A percentile compares a stretch with the other conserved stretches of the same genome.
Evolutionary conservation across 2,113 vertebrate genomes (phyloP).

Genomic region (Gracilinanus agilis): DNA sequence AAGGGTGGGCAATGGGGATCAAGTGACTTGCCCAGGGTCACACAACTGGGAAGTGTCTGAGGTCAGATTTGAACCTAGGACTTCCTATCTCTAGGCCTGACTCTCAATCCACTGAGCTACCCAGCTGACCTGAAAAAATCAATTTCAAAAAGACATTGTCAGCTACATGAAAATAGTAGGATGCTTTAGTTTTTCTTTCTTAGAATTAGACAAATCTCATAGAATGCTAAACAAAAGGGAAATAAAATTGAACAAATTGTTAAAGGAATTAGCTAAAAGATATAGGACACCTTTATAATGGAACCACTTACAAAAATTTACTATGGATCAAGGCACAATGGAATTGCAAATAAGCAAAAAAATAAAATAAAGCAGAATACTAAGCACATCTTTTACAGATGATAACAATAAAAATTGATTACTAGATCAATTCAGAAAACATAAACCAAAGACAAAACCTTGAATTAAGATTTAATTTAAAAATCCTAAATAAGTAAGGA

Average conservation of each 20-base stretch:
- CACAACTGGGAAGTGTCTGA: no score
- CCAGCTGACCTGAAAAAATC: no score
- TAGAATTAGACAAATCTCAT: background rate
- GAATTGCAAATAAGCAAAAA: background rate
- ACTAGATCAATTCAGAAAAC: background rate
- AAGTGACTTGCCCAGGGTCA: no score
- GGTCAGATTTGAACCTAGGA: no score
- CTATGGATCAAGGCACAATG: background rate
- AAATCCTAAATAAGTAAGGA: background rate
- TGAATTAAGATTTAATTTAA: background rate
- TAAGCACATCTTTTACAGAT: background rate
- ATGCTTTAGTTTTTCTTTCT: background rate
- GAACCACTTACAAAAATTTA: background rate
- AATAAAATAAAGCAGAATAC: background rate
- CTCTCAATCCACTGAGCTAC: no score
- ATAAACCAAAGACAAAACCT: background rate
- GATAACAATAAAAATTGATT: no score
- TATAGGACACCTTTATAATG: background rate
- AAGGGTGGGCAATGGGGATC: no score
- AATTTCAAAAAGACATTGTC: background rate
- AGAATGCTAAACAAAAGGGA: background rate
- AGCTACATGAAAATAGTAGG: background rate
- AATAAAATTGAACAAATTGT: background rate
- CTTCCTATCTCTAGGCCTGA: no score
- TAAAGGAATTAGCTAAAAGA: background rate